Conservation (phyloP, 2,888 invertebrate species). For the Diadromus collaris region DNA sequence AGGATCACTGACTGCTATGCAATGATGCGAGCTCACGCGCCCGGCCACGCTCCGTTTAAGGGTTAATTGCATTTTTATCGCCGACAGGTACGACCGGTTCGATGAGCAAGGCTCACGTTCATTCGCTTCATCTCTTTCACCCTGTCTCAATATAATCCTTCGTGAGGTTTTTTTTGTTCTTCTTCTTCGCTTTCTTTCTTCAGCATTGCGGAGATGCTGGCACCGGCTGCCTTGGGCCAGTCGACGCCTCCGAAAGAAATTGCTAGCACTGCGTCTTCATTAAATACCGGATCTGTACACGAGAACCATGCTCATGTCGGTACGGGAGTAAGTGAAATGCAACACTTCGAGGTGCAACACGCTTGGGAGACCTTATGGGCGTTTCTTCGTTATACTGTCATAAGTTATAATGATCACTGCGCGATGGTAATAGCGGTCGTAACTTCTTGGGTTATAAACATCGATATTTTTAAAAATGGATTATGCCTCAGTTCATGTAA, state of each 20-base stretch:
- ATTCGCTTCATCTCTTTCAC: conserved; percentile 42
- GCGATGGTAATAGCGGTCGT: conserved; percentile 4
- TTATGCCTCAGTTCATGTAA: not conserved
- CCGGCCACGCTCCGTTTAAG: conserved; percentile 54
- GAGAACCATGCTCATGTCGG: conserved; percentile 13
- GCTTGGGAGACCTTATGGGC: conserved; percentile 41
- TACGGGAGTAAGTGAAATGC: conserved; percentile 55
- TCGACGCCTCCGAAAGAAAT: conserved; percentile 53
- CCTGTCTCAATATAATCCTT: conserved; percentile 42
- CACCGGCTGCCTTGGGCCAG: conserved; percentile 53
- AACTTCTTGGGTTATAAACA: conserved; percentile 11
- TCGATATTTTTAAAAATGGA: conserved; percentile 8
- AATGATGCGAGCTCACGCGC: conserved; percentile 37
- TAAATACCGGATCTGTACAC: conserved; percentile 59
- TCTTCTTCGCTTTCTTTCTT: conserved; percentile 36
- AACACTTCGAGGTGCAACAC: conserved; percentile 48
- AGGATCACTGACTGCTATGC: conserved; percentile 29
- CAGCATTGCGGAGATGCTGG: conserved; percentile 35
- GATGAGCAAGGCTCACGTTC: conserved; percentile 38
- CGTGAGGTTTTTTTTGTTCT: conserved; percentile 22
- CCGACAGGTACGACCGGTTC: conserved; percentile 59
- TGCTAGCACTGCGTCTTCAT: conserved; percentile 59
- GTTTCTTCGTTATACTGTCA: conserved; percentile 48
- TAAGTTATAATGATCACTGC: conserved; percentile 41
- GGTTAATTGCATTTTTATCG: conserved; percentile 63